Percentiles rank a stretch among this genome's conserved stretches.
phyloP scores from a whole-genome alignment of 1,140 invertebrate genomes.

The Pachypsylla venusta region DNA sequence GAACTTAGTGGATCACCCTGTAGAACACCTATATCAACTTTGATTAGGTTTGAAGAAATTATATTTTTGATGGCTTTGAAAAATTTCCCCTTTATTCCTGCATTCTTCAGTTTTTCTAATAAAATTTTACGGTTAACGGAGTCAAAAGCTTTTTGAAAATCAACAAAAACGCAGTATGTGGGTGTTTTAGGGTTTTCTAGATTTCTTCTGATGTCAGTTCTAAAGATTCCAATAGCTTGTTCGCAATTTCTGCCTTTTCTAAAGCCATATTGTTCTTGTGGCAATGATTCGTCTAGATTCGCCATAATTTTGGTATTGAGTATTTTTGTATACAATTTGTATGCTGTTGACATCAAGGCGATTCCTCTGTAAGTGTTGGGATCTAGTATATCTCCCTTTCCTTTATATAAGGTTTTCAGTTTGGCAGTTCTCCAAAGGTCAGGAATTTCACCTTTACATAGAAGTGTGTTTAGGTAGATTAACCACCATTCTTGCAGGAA shows the following conservation, averaged over 20 bases:
- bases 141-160: conserved; percentile 5
- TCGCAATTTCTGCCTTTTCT: not conserved
- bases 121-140: not conserved
- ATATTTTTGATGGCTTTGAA: conserved; percentile 3
- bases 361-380: conserved; percentile 8
- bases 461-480: not conserved
- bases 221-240: conserved; percentile 6
- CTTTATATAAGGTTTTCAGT: conserved; percentile 10
- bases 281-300: not conserved
- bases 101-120: not conserved
- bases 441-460: not conserved
- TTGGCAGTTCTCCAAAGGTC: not conserved
- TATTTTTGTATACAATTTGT: conserved; percentile 8
- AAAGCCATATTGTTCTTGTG: conserved; percentile 1
- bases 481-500: conserved; percentile 4
- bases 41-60: not conserved
- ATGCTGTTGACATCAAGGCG: not conserved
- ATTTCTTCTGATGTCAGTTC: not conserved
- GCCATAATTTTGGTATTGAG: not conserved
- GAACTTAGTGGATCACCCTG: conserved; percentile 8
- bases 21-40: conserved; percentile 9
- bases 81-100: not conserved
- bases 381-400: not conserved
- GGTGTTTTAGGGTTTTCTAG: not conserved
- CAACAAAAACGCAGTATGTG: not conserved